phyloP scores from a whole-genome alignment of 2,113 vertebrate genomes.

The Epinephelus fuscoguttatus region DNA sequence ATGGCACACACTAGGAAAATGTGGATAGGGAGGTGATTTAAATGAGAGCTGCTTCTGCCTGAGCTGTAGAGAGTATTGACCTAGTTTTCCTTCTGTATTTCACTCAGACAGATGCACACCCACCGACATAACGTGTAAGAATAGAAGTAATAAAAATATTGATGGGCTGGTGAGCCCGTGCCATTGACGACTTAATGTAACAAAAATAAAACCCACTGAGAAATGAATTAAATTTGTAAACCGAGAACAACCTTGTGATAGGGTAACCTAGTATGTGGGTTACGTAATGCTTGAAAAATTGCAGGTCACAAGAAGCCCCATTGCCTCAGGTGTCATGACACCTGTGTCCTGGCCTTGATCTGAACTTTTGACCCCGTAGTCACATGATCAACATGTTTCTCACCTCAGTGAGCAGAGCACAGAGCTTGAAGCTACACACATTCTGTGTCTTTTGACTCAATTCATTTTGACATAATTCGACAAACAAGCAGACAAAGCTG shows the following conservation, averaged over 20 bases:
- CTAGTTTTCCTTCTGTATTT: slow-evolving; percentile 81
- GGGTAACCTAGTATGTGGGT: neutral
- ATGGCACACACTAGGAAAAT: slow-evolving; percentile 56
- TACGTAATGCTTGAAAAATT: slow-evolving; percentile 27
- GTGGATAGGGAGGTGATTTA: slow-evolving; percentile 73
- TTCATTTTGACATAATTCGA: neutral
- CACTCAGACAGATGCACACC: slow-evolving; percentile 64
- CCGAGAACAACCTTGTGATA: neutral
- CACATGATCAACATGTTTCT: slow-evolving; percentile 25
- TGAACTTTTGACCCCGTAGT: slow-evolving; percentile 62
- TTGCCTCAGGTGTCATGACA: slow-evolving; percentile 52
- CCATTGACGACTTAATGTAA: slow-evolving; percentile 39
- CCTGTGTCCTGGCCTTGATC: slow-evolving; percentile 47
- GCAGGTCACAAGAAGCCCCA: neutral
- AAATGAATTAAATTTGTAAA: slow-evolving; percentile 9
- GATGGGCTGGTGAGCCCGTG: slow-evolving; percentile 40
- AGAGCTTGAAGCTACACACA: neutral
- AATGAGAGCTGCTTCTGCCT: slow-evolving; percentile 76
- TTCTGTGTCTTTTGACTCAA: slow-evolving; percentile 1
- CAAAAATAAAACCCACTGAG: neutral
- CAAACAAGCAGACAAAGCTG: neutral
- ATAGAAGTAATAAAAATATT: slow-evolving; percentile 67
- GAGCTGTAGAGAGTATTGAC: slow-evolving; percentile 81
- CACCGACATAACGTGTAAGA: slow-evolving; percentile 66
- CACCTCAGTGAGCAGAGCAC: slow-evolving; percentile 18